Percentiles rank a stretch among this genome's conserved stretches.
Evolutionary conservation across 1,140 invertebrate species (phyloP).

Genomic region (Drosophila sproati): DNA sequence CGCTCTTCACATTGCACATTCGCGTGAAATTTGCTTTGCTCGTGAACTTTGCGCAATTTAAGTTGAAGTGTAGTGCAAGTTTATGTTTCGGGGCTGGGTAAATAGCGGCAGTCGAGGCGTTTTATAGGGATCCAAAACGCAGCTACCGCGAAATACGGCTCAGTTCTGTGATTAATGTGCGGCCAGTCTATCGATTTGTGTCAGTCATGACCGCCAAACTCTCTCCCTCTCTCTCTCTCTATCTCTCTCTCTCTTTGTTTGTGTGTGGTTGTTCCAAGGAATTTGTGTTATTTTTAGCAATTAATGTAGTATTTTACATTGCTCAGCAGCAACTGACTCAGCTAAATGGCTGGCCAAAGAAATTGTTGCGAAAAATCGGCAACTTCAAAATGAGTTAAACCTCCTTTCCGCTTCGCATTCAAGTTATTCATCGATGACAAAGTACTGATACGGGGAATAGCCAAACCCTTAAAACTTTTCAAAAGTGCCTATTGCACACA

Average conservation of each 20-base stretch:
- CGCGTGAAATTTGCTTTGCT: slow-evolving; percentile 78
- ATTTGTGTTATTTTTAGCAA: slow-evolving; percentile 43
- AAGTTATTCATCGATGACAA: slow-evolving; percentile 42
- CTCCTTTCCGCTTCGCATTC: neutral
- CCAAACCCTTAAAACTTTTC: slow-evolving; percentile 36
- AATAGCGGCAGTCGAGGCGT: slow-evolving; percentile 43
- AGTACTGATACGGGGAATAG: slow-evolving; percentile 25
- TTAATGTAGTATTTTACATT: slow-evolving; percentile 27
- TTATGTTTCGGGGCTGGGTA: slow-evolving; percentile 40
- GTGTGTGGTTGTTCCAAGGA: slow-evolving; percentile 9
- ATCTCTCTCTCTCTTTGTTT: neutral
- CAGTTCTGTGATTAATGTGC: slow-evolving; percentile 41
- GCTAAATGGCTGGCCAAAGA: slow-evolving; percentile 2
- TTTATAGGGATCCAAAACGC: slow-evolving; percentile 14
- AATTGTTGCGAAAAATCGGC: slow-evolving; percentile 22
- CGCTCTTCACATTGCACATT: slow-evolving; percentile 68
- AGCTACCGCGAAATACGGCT: slow-evolving; percentile 19
- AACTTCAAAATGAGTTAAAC: slow-evolving; percentile 31
- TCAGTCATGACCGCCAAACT: neutral
- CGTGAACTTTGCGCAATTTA: slow-evolving; percentile 73
- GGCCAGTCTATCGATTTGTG: slow-evolving; percentile 21
- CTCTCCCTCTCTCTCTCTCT: neutral
- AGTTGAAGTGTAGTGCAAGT: slow-evolving; percentile 54
- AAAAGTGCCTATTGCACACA: slow-evolving; percentile 1
- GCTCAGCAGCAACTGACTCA: slow-evolving; percentile 35